Conservation (phyloP, 2,888 invertebrate genomes). For the Amiota communis region DNA sequence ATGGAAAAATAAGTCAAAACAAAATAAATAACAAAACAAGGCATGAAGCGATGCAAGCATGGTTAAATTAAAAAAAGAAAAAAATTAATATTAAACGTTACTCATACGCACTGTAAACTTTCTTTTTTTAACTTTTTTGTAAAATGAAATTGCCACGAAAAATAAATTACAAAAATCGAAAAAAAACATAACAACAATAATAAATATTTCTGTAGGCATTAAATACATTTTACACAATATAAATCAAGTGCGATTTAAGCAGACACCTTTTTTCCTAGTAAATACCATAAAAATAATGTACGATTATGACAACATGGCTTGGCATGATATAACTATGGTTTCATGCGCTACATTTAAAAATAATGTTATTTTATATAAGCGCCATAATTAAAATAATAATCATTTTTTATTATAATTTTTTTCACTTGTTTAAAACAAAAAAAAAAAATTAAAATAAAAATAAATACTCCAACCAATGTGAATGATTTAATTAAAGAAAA, state of each 20-base stretch:
- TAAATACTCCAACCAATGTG: not conserved
- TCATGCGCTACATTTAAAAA: conserved; percentile 6
- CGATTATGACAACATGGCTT: not conserved
- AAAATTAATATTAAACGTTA: not conserved
- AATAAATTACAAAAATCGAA: too few relatives aligned
- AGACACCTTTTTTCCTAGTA: not conserved
- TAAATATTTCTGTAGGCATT: not conserved
- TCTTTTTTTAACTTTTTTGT: too few relatives aligned
- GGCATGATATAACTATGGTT: not conserved
- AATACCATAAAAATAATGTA: conserved; percentile 20
- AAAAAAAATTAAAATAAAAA: not conserved
- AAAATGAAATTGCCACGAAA: too few relatives aligned
- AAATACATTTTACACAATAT: conserved; percentile 4
- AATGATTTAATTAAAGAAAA: too few relatives aligned
- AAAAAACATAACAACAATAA: not conserved
- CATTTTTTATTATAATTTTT: not conserved
- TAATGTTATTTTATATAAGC: not conserved
- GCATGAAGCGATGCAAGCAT: not conserved
- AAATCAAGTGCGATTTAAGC: conserved; percentile 20
- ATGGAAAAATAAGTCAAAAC: too few relatives aligned
- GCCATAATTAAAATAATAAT: not conserved
- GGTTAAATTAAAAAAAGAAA: not conserved
- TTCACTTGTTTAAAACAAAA: too few relatives aligned
- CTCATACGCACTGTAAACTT: conserved; percentile 1
- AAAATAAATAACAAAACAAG: too few relatives aligned